A percentile compares a stretch with the other conserved stretches of the same genome.
Conservation (phyloP, 2,113 vertebrate species). For the Falcunculus frontatus region DNA sequence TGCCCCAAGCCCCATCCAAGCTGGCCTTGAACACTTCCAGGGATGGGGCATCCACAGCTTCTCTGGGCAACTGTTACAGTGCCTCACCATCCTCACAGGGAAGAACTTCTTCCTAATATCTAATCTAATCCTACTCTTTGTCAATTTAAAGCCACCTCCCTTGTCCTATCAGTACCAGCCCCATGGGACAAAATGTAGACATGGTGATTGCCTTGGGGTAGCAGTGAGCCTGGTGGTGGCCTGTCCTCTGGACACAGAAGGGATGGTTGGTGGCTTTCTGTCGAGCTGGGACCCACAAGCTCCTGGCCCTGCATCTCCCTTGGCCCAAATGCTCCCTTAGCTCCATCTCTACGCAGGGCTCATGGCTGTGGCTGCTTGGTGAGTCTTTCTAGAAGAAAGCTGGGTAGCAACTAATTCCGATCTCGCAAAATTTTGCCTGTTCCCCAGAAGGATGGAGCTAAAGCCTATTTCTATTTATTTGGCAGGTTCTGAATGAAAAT, state of each 20-base stretch:
- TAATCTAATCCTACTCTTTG: background rate
- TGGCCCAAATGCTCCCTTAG: background rate
- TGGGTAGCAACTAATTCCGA: background rate
- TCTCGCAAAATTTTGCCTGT: background rate
- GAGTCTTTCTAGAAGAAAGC: background rate
- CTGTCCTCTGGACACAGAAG: background rate
- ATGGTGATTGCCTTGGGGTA: accelerated
- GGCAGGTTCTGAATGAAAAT: background rate
- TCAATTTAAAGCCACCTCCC: background rate
- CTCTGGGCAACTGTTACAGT: no score
- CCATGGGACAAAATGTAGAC: background rate
- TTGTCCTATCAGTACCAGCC: background rate
- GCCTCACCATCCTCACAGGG: background rate
- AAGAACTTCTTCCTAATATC: background rate
- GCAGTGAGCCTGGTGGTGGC: background rate
- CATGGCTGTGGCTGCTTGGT: background rate
- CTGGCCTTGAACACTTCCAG: background rate
- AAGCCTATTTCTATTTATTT: background rate
- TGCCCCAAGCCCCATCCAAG: background rate
- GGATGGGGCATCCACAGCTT: background rate
- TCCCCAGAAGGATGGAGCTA: background rate
- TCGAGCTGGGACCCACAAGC: background rate
- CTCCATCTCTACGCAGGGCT: background rate
- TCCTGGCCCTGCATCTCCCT: background rate
- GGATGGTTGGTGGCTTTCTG: background rate